Percentiles rank a stretch among this genome's conserved stretches.
Conservation (phyloP, 2,113 vertebrate species). For the Notarius quadriscutis region DNA sequence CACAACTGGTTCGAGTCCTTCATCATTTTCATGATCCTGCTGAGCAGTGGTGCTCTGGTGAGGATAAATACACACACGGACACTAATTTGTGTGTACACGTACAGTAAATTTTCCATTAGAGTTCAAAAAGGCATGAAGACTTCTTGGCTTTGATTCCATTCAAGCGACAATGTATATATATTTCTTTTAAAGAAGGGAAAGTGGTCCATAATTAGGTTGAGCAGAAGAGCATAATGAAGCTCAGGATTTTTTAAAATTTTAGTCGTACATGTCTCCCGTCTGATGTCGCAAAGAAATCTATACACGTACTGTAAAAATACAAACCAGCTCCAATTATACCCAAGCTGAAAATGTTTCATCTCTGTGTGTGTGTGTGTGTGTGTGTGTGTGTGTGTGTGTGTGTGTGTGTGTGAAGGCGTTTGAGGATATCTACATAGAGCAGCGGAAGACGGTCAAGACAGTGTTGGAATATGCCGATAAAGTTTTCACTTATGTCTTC, state of each 20-base stretch:
- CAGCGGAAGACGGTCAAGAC: slow-evolving; percentile 91
- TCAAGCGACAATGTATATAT: background rate
- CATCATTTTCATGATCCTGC: slow-evolving; percentile 99
- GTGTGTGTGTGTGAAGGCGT: slow-evolving; percentile 76
- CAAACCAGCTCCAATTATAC: background rate
- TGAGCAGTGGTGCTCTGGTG: slow-evolving; percentile 97
- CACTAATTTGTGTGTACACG: background rate
- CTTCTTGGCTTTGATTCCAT: background rate
- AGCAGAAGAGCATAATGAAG: background rate
- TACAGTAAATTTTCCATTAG: background rate
- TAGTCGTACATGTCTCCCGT: background rate
- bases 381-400: slow-evolving; percentile 22
- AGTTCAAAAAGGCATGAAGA: background rate
- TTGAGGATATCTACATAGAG: slow-evolving; percentile 97
- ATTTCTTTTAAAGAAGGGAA: background rate
- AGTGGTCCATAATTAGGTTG: background rate
- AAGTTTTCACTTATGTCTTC: slow-evolving; percentile 97
- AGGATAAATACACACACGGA: slow-evolving; percentile 57
- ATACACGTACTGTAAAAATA: background rate
- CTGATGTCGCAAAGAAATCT: background rate
- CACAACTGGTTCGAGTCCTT: slow-evolving; percentile 99
- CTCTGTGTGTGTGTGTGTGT: background rate
- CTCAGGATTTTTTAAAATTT: background rate
- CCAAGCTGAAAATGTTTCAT: background rate
- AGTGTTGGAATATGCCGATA: slow-evolving; percentile 93